Evolutionary conservation across 92 coral and sea anemone species (phyloP).

Genomic region (Diadumene lineata): DNA sequence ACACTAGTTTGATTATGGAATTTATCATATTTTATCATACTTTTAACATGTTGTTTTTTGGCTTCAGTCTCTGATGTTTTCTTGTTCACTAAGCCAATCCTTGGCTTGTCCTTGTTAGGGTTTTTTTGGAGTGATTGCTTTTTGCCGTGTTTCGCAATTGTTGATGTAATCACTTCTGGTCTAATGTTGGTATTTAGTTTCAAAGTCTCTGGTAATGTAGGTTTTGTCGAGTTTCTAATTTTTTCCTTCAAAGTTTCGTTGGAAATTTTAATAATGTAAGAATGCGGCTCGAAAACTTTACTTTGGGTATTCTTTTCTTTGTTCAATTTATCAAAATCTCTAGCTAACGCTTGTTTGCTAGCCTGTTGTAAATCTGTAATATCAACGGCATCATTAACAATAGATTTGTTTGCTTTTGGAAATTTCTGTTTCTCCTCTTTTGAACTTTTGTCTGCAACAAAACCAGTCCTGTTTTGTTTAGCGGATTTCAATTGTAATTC

Average conservation of each 20-base stretch:
- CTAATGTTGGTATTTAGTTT: too few relatives aligned
- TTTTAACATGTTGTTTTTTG: too few relatives aligned
- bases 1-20: too few relatives aligned
- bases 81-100: too few relatives aligned
- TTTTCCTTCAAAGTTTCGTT: not conserved
- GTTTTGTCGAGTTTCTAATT: not conserved
- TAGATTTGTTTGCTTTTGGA: not conserved
- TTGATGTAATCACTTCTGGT: too few relatives aligned
- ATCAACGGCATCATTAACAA: constrained; percentile 2
- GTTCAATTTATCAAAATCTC: not conserved
- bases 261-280: not conserved
- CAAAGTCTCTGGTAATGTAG: too few relatives aligned
- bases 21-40: too few relatives aligned
- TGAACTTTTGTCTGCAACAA: not conserved
- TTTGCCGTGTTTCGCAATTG: too few relatives aligned
- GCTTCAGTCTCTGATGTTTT: too few relatives aligned
- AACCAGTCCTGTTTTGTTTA: too few relatives aligned
- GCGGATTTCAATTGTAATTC: not conserved
- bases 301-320: not conserved
- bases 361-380: not conserved
- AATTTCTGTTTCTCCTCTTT: not conserved
- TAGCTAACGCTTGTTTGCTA: not conserved
- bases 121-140: too few relatives aligned
- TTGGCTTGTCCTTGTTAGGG: too few relatives aligned
- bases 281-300: not conserved